Base-by-base conservation (phyloP, 2,113 vertebrate species). In the Carlito syrichta region DNA sequence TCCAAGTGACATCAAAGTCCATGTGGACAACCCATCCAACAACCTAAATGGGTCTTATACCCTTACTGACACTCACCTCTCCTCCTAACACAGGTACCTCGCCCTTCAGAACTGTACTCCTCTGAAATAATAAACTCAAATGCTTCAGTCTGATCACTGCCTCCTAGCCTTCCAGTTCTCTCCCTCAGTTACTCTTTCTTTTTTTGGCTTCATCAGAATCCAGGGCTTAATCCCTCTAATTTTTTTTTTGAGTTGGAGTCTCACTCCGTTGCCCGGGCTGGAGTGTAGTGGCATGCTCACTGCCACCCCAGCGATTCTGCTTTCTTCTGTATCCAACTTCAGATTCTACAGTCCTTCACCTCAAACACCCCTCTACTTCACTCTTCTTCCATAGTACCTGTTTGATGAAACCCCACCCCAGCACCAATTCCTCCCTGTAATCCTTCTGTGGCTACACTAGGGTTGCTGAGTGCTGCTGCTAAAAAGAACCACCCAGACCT, bases 361-460 rank as follows among this genome's bases (percentile, higher is more conserved):
- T 62, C 5, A 1, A 19, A 17, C 3, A 0, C 8, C 14, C 12
- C 50, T 19, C 6, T 6, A 25, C 16, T 25, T 17, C 52, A 43
- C 35, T 48, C 1, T 10, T 91, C 43, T 83, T 78, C 54, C 5
- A 6, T 68, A 2, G 6, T 12, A 17, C 14, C 8, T 68, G 56
- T 20, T 2, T 81, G 48, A 68, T 27, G 68, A 68, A 86, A 32
- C 2, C 6, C 71, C 82, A 73, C 7, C 35, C 22, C 19, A 2
- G 38, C 3, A 2, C 8, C 68, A 48, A 7, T 25, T 69, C 74
- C 8, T 58, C 43, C 0, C 8, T 43, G n/a, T 45, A 20, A 30
- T 9, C 27, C 48, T 43, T 76, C 40, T 3, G 6, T 3, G 11
- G 32, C 1, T 2, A 4, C n/a, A 69, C 22, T 13, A 1, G 9